Percentiles rank a stretch among this genome's conserved stretches.
Evolutionary conservation across 2,888 invertebrate genomes (phyloP).

Genomic region (Thysanoteuthis rhombus): DNA sequence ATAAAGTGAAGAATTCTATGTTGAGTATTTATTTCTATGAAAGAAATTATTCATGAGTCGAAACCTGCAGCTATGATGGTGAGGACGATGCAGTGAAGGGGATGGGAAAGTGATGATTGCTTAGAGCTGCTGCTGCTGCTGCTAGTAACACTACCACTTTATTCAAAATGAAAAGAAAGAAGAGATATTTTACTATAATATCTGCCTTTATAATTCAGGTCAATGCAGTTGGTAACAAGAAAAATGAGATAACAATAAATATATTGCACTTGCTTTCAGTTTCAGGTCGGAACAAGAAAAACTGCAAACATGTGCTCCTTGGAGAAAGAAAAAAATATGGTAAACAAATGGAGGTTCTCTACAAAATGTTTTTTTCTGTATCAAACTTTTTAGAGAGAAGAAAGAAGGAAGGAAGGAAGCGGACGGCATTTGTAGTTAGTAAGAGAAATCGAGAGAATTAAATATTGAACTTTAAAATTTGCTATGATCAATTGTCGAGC

Average conservation of each 20-base stretch:
- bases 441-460: neutral
- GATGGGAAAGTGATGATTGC: neutral
- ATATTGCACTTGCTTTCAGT: neutral
- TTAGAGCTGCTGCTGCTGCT: neutral
- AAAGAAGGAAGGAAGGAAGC: neutral
- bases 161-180: neutral
- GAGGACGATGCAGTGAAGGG: neutral
- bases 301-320: neutral
- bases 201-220: neutral
- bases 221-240: neutral
- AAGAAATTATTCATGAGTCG: neutral
- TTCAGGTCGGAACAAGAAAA: neutral
- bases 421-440: neutral
- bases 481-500: neutral
- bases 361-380: neutral
- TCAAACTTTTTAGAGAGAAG: neutral
- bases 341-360: neutral
- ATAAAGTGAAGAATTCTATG: neutral
- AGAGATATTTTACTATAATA: neutral
- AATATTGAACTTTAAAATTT: neutral
- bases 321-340: neutral
- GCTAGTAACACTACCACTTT: no score
- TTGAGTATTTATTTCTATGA: neutral
- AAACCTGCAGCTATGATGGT: neutral
- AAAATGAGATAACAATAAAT: neutral